Evolutionary conservation across 2,113 vertebrate genomes (phyloP).

Genomic region (Gadus macrocephalus): DNA sequence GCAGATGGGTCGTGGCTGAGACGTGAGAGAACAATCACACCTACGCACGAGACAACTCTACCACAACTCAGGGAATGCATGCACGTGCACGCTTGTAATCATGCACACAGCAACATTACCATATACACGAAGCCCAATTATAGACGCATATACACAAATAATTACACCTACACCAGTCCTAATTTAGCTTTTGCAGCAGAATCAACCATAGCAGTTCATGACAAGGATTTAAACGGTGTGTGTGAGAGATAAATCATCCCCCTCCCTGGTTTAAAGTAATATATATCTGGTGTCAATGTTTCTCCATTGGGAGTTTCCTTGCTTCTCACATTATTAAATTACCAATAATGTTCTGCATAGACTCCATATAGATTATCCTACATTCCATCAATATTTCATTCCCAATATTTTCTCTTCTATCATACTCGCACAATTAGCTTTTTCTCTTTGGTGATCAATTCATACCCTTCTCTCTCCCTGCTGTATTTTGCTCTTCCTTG

Average conservation of each 20-base stretch:
- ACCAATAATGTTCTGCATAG: constrained; percentile 17
- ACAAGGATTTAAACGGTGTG: constrained; percentile 24
- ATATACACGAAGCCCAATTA: neutral
- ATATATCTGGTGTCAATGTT: constrained; percentile 34
- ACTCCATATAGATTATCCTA: neutral
- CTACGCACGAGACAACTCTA: constrained; percentile 25
- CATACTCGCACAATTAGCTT: neutral
- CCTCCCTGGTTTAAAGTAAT: constrained; percentile 41
- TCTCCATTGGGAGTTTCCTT: constrained; percentile 31
- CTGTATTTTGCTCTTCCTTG: no score
- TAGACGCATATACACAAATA: neutral
- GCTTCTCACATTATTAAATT: constrained; percentile 26
- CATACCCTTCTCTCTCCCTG: neutral
- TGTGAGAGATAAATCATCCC: constrained; percentile 41
- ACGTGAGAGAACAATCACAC: constrained; percentile 46
- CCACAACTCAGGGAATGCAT: neutral
- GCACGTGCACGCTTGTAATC: neutral
- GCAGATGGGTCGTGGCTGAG: constrained; percentile 54
- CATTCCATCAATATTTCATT: constrained; percentile 8
- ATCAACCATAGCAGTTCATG: constrained; percentile 35
- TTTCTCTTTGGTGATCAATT: neutral
- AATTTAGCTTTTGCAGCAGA: constrained; percentile 32
- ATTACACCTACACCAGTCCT: constrained; percentile 12
- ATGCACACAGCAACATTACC: constrained; percentile 4
- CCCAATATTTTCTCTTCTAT: neutral